phyloP scores from a whole-genome alignment of 2,113 vertebrate species.

The Epinephelus fuscoguttatus region DNA sequence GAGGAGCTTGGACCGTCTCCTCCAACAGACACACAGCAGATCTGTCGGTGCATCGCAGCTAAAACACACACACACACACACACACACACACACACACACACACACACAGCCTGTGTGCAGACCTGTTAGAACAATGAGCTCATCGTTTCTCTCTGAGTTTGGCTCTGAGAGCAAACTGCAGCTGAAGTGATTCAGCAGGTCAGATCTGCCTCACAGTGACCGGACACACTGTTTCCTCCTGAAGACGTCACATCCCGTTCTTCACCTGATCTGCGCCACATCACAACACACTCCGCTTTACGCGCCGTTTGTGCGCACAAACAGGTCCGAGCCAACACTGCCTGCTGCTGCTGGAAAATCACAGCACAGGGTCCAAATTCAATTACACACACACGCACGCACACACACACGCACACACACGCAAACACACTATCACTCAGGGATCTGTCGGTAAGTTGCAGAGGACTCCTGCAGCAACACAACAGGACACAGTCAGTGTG shows the following conservation, averaged over 20 bases:
- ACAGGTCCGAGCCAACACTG: constrained; percentile 5
- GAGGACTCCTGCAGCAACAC: constrained; percentile 7
- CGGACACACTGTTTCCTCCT: no score
- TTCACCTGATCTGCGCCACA: no score
- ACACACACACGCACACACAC: background rate
- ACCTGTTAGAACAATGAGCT: constrained; percentile 75
- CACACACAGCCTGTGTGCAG: constrained; percentile 29
- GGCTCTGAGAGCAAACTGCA: constrained; percentile 36
- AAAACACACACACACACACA: background rate
- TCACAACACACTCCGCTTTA: no score
- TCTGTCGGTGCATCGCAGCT: constrained; percentile 34
- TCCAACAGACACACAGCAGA: constrained; percentile 15
- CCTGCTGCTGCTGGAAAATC: background rate
- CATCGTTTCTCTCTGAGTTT: constrained; percentile 50
- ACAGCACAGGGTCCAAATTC: constrained; percentile 1
- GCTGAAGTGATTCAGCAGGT: constrained; percentile 44
- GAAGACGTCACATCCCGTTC: no score
- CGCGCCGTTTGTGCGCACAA: background rate
- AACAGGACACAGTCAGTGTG: background rate
- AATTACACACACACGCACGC: background rate
- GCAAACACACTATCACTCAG: background rate
- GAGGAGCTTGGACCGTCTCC: constrained; percentile 43
- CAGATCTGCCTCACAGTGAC: background rate
- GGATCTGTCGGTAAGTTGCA: constrained; percentile 40
- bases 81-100: no score